Conservation (phyloP, 2,113 vertebrate genomes). For the human region GRCh38 chr14:101757501-101758000, state of each 20-base stretch:
- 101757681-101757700: background rate
- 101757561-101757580: fast-evolving
- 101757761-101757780: too few relatives aligned
- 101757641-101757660: background rate
- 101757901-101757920: background rate
- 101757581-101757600: background rate
- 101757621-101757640: background rate
- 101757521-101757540: background rate
- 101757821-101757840: background rate
- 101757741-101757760: too few relatives aligned
- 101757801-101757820: background rate
- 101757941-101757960: too few relatives aligned
- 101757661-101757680: background rate
- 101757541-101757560: background rate
- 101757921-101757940: too few relatives aligned
- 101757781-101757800: background rate
- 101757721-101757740: background rate
- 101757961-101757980: too few relatives aligned
- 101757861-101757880: background rate
- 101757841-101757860: background rate
- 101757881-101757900: background rate
- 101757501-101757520: background rate
- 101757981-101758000: too few relatives aligned
- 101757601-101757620: too few relatives aligned
- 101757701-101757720: background rate